phyloP scores from a whole-genome alignment of 2,888 invertebrate species.

The Blastobasis adustella region DNA sequence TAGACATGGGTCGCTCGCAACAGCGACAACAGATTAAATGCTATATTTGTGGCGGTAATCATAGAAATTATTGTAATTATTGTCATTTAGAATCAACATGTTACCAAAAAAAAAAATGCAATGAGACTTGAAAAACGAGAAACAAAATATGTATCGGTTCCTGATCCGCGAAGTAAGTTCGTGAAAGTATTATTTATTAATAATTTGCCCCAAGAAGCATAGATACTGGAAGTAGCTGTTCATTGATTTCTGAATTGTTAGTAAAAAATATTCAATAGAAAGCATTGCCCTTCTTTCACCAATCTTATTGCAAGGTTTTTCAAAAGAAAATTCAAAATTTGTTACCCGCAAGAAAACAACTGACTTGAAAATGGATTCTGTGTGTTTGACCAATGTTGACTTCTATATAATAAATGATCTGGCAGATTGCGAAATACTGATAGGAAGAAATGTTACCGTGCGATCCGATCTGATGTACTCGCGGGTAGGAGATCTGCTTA shows the following conservation, averaged over 20 bases:
- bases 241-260: background rate
- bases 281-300: background rate
- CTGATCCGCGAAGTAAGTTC: background rate
- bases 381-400: background rate
- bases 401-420: background rate
- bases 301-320: background rate
- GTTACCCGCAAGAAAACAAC: background rate
- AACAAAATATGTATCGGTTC: background rate
- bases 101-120: background rate
- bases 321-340: no score
- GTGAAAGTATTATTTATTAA: background rate
- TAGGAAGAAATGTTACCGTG: conserved; percentile 2
- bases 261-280: background rate
- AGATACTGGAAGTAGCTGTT: background rate
- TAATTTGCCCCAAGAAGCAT: background rate
- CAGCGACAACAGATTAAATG: background rate
- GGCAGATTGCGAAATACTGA: background rate
- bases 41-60: conserved; percentile 1
- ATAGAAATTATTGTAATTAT: background rate
- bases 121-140: background rate
- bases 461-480: background rate
- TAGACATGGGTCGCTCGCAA: background rate
- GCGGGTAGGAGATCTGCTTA: background rate
- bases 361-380: background rate
- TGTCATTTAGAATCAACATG: background rate